A percentile compares a stretch with the other conserved stretches of the same genome.
Evolutionary conservation across 2,113 vertebrate genomes (phyloP).

Genomic region (Conger conger): DNA sequence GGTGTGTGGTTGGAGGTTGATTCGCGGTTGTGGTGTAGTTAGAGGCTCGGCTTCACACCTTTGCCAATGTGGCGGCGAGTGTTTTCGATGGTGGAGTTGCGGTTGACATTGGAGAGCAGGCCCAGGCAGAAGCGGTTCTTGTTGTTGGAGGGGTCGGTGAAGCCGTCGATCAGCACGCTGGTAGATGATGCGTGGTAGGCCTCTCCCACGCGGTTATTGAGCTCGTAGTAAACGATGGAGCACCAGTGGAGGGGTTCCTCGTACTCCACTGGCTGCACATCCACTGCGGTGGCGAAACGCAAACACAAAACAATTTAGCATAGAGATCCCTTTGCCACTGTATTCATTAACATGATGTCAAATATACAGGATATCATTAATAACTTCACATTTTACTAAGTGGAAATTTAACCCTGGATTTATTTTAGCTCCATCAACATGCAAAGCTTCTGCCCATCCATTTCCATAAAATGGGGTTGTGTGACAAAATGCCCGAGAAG

Average conservation of each 20-base stretch:
- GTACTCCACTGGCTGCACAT: constrained; percentile 94
- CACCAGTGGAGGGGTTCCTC: constrained; percentile 96
- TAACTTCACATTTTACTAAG: not conserved
- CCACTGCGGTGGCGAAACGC: constrained; percentile 55
- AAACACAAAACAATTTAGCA: not conserved
- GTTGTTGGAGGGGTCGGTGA: constrained; percentile 96
- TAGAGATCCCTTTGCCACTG: not conserved
- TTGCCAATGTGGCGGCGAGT: constrained; percentile 93
- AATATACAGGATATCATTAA: not conserved
- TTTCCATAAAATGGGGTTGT: not conserved
- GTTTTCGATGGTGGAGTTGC: constrained; percentile 96
- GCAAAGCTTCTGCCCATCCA: not conserved
- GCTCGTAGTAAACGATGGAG: constrained; percentile 97
- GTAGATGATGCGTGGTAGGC: constrained; percentile 95
- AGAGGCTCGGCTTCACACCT: constrained; percentile 82
- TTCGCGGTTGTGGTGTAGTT: too few relatives aligned
- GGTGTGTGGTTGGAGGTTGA: too few relatives aligned
- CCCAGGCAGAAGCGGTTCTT: constrained; percentile 97
- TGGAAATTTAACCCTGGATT: not conserved
- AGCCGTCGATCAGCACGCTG: constrained; percentile 93
- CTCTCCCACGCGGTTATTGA: constrained; percentile 93
- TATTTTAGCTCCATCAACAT: not conserved
- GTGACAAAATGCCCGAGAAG: not conserved
- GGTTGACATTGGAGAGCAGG: constrained; percentile 92
- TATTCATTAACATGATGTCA: not conserved